A percentile compares a stretch with the other conserved stretches of the same genome.
These are phyloP conservation scores for Sminthurinus aureus DNA, from an alignment of 2,888 invertebrate genomes.

Conservation along the genomic window DNA sequence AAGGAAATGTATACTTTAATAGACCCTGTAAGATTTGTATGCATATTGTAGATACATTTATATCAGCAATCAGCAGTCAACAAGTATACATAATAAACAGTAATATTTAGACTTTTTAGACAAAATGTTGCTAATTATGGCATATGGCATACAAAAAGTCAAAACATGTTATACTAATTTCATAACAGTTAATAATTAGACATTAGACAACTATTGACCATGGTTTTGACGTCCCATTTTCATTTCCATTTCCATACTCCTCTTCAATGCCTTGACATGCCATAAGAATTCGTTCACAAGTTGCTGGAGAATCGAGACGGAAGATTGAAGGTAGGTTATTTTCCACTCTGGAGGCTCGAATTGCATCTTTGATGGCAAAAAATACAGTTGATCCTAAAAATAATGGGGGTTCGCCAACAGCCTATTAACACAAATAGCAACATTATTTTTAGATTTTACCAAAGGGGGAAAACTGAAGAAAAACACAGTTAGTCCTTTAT, in stretches of 20 bases:
- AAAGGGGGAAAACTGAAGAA: no score
- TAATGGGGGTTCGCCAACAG: slow-evolving; percentile 94
- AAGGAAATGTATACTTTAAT: no score
- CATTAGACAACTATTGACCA: neutral
- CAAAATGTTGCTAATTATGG: no score
- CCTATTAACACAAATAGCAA: no score
- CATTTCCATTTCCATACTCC: neutral
- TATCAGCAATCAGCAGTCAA: neutral
- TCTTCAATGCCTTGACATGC: neutral
- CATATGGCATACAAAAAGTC: no score
- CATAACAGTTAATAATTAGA: neutral
- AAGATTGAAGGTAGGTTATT: slow-evolving; percentile 70
- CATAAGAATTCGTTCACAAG: slow-evolving; percentile 82
- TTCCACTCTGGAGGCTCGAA: slow-evolving; percentile 78
- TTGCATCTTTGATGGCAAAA: slow-evolving; percentile 90
- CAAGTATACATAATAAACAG: no score
- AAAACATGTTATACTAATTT: neutral
- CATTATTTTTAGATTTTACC: neutral
- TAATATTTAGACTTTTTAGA: no score
- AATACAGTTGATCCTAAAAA: slow-evolving; percentile 87
- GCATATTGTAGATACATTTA: neutral
- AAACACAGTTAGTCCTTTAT: neutral
- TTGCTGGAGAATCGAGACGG: slow-evolving; percentile 82
- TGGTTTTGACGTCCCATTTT: neutral
- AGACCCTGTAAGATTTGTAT: no score